phyloP scores from a whole-genome alignment of 1,140 invertebrate genomes.

The Hypothenemus hampei region DNA sequence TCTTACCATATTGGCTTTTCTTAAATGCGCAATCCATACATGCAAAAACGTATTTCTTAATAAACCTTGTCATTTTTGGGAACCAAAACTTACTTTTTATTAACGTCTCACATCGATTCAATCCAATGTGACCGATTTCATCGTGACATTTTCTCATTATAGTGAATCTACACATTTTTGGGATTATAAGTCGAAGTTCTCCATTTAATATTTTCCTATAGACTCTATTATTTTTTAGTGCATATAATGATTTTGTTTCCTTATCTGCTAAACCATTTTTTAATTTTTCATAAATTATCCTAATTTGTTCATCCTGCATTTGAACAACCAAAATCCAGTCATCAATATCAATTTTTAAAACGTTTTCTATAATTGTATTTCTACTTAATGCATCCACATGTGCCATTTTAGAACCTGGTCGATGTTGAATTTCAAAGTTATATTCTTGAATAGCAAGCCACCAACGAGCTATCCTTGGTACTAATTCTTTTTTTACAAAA shows the following conservation, averaged over 20 bases:
- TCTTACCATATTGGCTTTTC: conserved; percentile 2
- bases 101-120: neutral
- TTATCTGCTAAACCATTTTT: neutral
- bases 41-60: conserved; percentile 15
- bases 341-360: neutral
- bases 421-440: conserved; percentile 31
- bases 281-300: neutral
- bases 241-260: neutral
- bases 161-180: conserved; percentile 1
- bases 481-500: conserved; percentile 29
- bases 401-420: neutral
- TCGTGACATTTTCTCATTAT: conserved; percentile 20
- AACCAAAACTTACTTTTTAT: conserved; percentile 20
- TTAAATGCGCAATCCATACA: conserved; percentile 18
- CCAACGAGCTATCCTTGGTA: conserved; percentile 36
- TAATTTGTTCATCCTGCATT: neutral
- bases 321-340: conserved; percentile 1
- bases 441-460: conserved; percentile 45
- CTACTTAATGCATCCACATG: conserved; percentile 7
- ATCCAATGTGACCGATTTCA: conserved; percentile 13
- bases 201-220: conserved; percentile 2
- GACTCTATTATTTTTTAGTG: neutral
- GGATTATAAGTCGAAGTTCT: conserved; percentile 1
- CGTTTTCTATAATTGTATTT: neutral
- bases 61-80: conserved; percentile 10